Conservation (phyloP, 2,888 invertebrate genomes). For the Acrobeloides nanus region DNA sequence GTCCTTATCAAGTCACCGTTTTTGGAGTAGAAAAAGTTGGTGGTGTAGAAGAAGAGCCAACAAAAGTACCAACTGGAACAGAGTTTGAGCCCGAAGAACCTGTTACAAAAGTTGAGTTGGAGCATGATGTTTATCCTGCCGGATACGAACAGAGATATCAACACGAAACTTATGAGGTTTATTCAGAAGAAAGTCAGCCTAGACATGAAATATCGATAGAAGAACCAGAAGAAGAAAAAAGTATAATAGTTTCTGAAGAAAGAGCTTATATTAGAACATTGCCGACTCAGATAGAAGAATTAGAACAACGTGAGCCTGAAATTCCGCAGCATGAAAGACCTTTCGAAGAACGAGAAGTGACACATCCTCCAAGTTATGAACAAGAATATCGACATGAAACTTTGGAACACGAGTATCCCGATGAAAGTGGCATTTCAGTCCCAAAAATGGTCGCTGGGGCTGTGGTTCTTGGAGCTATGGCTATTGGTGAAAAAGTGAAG, state of each 20-base stretch:
- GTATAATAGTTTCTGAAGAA: constrained; percentile 2
- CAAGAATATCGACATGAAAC: constrained; percentile 4
- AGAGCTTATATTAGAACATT: not conserved
- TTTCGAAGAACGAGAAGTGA: constrained; percentile 3
- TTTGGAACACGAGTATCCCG: no score
- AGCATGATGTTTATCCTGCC: no score
- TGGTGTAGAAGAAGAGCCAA: constrained; percentile 19
- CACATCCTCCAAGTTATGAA: constrained; percentile 8
- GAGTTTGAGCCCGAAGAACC: not conserved
- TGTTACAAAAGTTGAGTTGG: not conserved
- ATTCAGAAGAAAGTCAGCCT: not conserved
- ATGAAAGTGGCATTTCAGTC: not conserved
- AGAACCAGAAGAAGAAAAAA: not conserved
- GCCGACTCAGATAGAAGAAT: not conserved
- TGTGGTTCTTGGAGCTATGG: constrained; percentile 31
- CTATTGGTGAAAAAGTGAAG: constrained; percentile 30
- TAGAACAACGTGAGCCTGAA: not conserved
- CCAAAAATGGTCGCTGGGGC: constrained; percentile 32
- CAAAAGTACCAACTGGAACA: no score
- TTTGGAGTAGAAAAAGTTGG: constrained; percentile 37
- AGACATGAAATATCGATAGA: no score
- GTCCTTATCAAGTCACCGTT: constrained; percentile 35
- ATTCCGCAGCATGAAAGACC: not conserved
- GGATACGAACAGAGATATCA: no score
- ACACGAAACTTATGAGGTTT: not conserved